Evolutionary conservation across 2,113 vertebrate species (phyloP).

Genomic region (Toxotes chatareus): DNA sequence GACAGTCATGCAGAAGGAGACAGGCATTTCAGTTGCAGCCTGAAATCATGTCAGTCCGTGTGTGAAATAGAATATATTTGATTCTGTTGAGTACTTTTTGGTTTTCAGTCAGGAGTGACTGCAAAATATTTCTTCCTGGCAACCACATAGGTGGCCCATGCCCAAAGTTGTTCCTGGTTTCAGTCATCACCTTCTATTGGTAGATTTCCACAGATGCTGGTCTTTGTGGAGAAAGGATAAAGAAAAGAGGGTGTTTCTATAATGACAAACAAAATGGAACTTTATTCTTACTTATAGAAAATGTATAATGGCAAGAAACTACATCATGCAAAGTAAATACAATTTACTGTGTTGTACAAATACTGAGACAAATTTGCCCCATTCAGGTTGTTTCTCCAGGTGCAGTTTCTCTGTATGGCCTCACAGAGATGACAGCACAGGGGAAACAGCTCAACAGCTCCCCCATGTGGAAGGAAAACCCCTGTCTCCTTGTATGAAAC

Average conservation of each 20-base stretch:
- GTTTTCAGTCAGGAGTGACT: not conserved
- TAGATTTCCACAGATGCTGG: not conserved
- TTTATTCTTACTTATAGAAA: not conserved
- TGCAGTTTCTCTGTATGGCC: not conserved
- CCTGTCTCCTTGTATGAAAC: not conserved
- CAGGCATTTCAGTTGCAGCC: not conserved
- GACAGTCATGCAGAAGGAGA: not conserved
- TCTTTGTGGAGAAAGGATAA: not conserved
- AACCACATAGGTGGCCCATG: not conserved
- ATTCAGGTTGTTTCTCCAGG: not conserved
- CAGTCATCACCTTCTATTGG: not conserved
- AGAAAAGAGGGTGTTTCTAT: too few relatives aligned
- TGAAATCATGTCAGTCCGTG: not conserved
- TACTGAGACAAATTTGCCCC: not conserved
- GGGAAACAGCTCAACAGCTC: constrained; percentile 16
- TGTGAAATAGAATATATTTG: accelerated
- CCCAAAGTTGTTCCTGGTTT: not conserved
- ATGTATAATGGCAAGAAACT: not conserved
- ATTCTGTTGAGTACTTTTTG: not conserved
- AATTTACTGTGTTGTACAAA: not conserved
- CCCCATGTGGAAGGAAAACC: constrained; percentile 32
- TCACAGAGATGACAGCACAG: not conserved
- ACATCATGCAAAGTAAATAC: not conserved
- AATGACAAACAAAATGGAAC: not conserved
- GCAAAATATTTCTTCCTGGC: not conserved